Percentiles rank a stretch among this genome's conserved stretches.
Evolutionary conservation across 1,140 invertebrate species (phyloP).

Genomic region (Trichoplusia ni): DNA sequence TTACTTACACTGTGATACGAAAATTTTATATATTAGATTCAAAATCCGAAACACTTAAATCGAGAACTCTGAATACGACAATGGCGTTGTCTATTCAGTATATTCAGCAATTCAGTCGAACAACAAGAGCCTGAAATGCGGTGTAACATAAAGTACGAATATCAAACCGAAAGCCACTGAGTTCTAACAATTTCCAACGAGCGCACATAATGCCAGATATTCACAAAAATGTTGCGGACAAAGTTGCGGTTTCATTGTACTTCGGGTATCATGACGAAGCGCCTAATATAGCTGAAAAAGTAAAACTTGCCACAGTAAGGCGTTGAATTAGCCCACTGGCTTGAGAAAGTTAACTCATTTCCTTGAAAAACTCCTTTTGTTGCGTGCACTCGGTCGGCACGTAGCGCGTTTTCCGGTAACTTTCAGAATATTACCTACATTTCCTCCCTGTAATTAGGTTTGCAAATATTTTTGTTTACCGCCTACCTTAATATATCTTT

Average conservation of each 20-base stretch:
- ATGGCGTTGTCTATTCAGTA: no score
- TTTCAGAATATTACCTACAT: slow-evolving; percentile 47
- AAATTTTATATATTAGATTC: no score
- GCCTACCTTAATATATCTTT: slow-evolving; percentile 48
- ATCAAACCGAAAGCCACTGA: slow-evolving; percentile 9
- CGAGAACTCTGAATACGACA: no score
- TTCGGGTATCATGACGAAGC: slow-evolving; percentile 19
- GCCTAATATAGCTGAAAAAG: slow-evolving; percentile 21
- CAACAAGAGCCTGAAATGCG: neutral
- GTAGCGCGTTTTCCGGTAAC: slow-evolving; percentile 43
- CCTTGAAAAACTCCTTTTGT: slow-evolving; percentile 59
- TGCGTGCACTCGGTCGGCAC: slow-evolving; percentile 47
- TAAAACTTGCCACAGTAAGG: slow-evolving; percentile 30
- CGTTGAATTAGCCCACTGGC: slow-evolving; percentile 43
- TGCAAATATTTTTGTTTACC: slow-evolving; percentile 52
- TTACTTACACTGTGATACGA: no score
- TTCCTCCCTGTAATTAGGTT: slow-evolving; percentile 51
- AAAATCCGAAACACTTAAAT: no score
- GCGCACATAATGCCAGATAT: neutral
- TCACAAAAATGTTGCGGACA: neutral
- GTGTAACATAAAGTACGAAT: no score
- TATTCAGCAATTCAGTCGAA: neutral
- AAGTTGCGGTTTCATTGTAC: slow-evolving; percentile 4
- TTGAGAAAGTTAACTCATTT: slow-evolving; percentile 63
- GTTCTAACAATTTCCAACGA: slow-evolving; percentile 8